Conservation (phyloP, 2,888 invertebrate species). For the Cerastis leucographa region DNA sequence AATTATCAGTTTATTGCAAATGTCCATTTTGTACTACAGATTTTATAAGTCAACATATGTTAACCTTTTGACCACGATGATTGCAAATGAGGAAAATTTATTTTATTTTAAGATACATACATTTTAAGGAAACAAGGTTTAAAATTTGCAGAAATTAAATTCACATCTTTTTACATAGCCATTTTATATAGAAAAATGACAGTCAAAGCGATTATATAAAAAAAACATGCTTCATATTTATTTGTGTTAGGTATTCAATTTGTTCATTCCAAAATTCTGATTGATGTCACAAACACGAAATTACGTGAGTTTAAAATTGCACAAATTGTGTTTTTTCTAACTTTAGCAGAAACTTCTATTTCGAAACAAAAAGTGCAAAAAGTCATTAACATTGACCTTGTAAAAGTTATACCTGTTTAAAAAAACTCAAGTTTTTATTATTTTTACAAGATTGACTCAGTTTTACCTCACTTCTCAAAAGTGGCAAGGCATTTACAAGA, state of each 20-base stretch:
- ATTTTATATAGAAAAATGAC: conserved; percentile 53
- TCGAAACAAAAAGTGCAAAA: conserved; percentile 34
- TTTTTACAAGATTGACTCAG: conserved; percentile 9
- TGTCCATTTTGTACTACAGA: conserved; percentile 63
- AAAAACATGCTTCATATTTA: conserved; percentile 4
- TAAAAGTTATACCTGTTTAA: conserved; percentile 32
- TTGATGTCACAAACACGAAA: conserved; percentile 29
- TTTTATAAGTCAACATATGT: conserved; percentile 37
- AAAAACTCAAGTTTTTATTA: conserved; percentile 5
- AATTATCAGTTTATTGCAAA: conserved; percentile 60
- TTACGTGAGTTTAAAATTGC: conserved; percentile 6
- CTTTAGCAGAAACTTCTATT: neutral
- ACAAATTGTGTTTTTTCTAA: conserved; percentile 11
- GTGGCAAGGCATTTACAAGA: conserved; percentile 17
- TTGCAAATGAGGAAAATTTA: conserved; percentile 44
- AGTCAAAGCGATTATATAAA: conserved; percentile 25
- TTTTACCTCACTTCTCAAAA: conserved; percentile 1
- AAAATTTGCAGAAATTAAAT: conserved; percentile 22
- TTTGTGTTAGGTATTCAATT: conserved; percentile 35
- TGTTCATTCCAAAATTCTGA: conserved; percentile 20
- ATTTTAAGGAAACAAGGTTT: conserved; percentile 14
- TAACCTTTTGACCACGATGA: conserved; percentile 51
- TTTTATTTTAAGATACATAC: conserved; percentile 9
- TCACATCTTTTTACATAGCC: conserved; percentile 25
- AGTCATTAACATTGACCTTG: conserved; percentile 20